phyloP scores from a whole-genome alignment of 2,113 vertebrate species.

The Propithecus coquereli region DNA sequence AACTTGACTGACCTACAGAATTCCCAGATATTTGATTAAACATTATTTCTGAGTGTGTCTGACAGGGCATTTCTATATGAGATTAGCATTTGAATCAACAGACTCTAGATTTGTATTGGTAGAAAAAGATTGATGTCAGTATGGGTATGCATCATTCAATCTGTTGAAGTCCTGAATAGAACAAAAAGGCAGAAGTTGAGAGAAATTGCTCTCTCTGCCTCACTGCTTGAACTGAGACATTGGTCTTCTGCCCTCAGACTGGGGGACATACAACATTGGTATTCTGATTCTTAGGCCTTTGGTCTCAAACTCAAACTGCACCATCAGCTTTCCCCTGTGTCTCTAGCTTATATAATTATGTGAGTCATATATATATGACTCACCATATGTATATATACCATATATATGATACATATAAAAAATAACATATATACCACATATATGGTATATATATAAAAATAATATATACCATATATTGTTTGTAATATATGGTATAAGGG shows the following conservation, averaged over 20 bases:
- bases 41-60: background rate
- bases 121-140: background rate
- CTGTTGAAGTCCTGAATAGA: background rate
- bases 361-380: background rate
- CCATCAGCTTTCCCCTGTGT: background rate
- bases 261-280: accelerated
- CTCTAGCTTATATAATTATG: background rate
- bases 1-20: background rate
- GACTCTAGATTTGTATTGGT: background rate
- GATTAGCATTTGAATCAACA: background rate
- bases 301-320: background rate
- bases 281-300: background rate
- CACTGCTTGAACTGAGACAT: background rate
- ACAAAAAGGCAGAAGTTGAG: background rate
- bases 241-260: background rate
- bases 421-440: too few species aligned
- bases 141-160: background rate
- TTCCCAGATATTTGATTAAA: background rate
- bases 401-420: background rate
- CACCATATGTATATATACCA: background rate
- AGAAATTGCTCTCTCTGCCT: background rate
- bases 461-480: background rate
- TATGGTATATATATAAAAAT: too few species aligned
- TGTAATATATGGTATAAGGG: background rate
- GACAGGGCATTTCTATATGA: background rate